A percentile compares a stretch with the other conserved stretches of the same genome.
Evolutionary conservation across 2,888 invertebrate species (phyloP).

Genomic region (Polydrusus tereticollis): DNA sequence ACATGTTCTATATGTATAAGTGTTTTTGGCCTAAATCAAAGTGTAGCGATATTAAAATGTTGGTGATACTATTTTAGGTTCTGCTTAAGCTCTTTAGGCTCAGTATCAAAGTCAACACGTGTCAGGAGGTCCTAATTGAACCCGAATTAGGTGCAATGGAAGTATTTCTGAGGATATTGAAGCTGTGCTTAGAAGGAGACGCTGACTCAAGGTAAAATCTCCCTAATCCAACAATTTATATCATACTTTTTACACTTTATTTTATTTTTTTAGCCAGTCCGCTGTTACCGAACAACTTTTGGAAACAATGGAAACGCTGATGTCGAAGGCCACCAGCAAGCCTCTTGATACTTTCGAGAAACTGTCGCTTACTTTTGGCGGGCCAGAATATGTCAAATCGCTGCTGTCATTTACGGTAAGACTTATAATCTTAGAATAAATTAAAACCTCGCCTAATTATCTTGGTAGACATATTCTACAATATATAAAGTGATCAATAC

Average conservation of each 20-base stretch:
- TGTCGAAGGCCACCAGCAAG: conserved; percentile 91
- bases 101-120: conserved; percentile 90
- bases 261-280: conserved; percentile 70
- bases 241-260: too few relatives aligned
- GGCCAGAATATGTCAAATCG: conserved; percentile 89
- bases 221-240: too few relatives aligned
- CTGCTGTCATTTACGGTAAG: conserved; percentile 80
- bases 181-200: conserved; percentile 77
- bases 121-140: conserved; percentile 89
- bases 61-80: conserved; percentile 72
- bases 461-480: too few relatives aligned
- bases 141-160: conserved; percentile 88
- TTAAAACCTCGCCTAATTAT: too few relatives aligned
- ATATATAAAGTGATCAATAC: too few relatives aligned
- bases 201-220: conserved; percentile 69
- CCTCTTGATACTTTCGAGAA: conserved; percentile 85
- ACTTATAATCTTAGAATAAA: neutral
- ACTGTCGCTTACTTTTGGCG: conserved; percentile 91
- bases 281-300: conserved; percentile 91
- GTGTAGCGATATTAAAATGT: too few relatives aligned
- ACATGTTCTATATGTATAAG: neutral
- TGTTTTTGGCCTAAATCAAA: neutral
- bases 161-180: conserved; percentile 86
- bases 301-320: conserved; percentile 93
- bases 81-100: conserved; percentile 90